Evolutionary conservation across 35 echinoderm and acorn worm species (phyloP).

Genomic region (Ptychodera flava): DNA sequence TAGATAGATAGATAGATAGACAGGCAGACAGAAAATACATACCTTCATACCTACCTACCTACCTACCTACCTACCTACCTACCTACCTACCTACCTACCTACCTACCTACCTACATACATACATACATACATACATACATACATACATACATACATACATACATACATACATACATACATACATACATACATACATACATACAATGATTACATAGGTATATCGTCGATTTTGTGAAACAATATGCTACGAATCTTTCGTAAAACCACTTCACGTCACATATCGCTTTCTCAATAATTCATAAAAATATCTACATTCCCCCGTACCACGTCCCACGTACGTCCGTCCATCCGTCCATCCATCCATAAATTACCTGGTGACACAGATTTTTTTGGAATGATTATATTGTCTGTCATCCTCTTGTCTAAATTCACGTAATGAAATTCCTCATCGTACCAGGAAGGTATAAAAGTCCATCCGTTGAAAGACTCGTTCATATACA

Average conservation of each 20-base stretch:
- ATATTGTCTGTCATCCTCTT: neutral
- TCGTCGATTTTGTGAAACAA: too few relatives aligned
- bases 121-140: conserved; percentile 25
- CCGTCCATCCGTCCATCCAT: too few relatives aligned
- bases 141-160: conserved; percentile 30
- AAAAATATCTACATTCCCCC: too few relatives aligned
- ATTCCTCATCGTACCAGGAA: neutral
- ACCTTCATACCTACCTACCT: too few relatives aligned
- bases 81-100: too few relatives aligned
- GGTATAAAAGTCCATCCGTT: neutral
- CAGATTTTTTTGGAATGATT: neutral
- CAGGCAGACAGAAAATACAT: too few relatives aligned
- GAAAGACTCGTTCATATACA: neutral
- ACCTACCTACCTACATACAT: conserved; percentile 17
- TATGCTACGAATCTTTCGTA: too few relatives aligned
- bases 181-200: conserved; percentile 2
- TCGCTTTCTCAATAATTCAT: too few relatives aligned
- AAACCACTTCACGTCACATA: too few relatives aligned
- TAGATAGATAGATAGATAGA: too few relatives aligned
- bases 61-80: too few relatives aligned
- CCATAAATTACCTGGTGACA: neutral
- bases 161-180: conserved; percentile 5
- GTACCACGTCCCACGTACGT: too few relatives aligned
- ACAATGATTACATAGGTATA: neutral
- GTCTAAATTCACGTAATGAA: neutral